phyloP scores from a whole-genome alignment of 2,797 vertebrate genomes.

The Lithobates sylvaticus region DNA sequence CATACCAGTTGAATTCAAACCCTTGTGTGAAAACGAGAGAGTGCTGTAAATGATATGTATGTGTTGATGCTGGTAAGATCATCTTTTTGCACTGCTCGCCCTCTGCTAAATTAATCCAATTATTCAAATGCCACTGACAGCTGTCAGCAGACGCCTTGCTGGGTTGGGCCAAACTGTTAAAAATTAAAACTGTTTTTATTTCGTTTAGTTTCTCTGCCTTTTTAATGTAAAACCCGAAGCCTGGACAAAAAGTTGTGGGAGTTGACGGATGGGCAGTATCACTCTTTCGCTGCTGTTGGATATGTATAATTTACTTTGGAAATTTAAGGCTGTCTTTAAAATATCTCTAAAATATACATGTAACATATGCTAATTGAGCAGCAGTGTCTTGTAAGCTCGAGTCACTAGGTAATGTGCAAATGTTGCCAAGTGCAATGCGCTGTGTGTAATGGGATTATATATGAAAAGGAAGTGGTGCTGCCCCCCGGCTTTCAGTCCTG shows the following conservation, averaged over 20 bases:
- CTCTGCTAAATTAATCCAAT: slow-evolving; percentile 87
- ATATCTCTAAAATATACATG: slow-evolving; percentile 96
- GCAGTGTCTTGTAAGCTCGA: slow-evolving; percentile 75
- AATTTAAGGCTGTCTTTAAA: slow-evolving; percentile 87
- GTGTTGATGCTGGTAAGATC: slow-evolving; percentile 40
- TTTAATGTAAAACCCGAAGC: slow-evolving; percentile 82
- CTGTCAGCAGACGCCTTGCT: slow-evolving; percentile 82
- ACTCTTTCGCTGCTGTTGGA: slow-evolving; percentile 85
- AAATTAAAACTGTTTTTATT: slow-evolving; percentile 88
- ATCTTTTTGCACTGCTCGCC: slow-evolving; percentile 67
- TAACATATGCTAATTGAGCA: slow-evolving; percentile 92
- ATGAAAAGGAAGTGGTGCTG: slow-evolving; percentile 91
- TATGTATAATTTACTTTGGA: slow-evolving; percentile 95
- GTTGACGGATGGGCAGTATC: slow-evolving; percentile 84
- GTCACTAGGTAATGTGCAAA: slow-evolving; percentile 79
- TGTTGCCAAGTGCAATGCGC: slow-evolving; percentile 80
- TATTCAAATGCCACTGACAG: slow-evolving; percentile 89
- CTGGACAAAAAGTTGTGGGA: slow-evolving; percentile 88
- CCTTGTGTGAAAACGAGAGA: slow-evolving; percentile 3
- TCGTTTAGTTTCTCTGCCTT: slow-evolving; percentile 86
- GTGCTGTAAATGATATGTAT: slow-evolving; percentile 51
- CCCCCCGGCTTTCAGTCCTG: slow-evolving; percentile 83
- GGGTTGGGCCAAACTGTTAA: slow-evolving; percentile 82
- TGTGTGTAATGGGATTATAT: slow-evolving; percentile 95
- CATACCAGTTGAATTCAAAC: slow-evolving; percentile 28